Conservation (phyloP, 2,113 vertebrate genomes). For the Eonycteris spelaea region DNA sequence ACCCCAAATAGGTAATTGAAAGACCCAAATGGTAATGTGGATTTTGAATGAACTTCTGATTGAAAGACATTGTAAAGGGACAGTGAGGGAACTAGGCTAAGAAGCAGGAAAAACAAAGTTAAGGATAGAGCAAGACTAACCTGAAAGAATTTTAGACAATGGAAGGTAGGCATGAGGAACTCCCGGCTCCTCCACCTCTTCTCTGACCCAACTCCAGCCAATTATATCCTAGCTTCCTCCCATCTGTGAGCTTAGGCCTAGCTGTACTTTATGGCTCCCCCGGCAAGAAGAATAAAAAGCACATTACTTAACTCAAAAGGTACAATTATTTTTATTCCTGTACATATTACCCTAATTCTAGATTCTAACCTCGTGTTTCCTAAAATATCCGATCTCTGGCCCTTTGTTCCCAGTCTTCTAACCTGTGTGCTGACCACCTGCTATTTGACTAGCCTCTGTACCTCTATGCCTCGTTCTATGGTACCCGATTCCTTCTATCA, state of each 20-base stretch:
- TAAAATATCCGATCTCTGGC: background rate
- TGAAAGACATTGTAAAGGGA: background rate
- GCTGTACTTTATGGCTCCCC: background rate
- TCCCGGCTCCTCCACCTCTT: background rate
- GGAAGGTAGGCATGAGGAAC: background rate
- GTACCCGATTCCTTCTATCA: background rate
- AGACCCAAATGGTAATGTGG: background rate
- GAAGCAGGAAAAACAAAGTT: background rate
- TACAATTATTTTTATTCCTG: background rate
- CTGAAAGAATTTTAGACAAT: background rate
- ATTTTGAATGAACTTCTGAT: background rate
- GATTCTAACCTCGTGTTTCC: background rate
- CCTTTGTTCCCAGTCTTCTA: background rate
- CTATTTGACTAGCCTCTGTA: background rate
- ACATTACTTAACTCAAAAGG: background rate
- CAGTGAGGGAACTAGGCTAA: background rate
- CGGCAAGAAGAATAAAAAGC: background rate
- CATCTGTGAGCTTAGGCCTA: background rate
- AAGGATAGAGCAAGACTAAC: background rate
- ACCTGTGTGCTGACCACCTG: background rate
- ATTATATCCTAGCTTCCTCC: background rate
- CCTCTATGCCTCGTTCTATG: background rate
- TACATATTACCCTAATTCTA: conserved; percentile 8
- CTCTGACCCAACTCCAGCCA: background rate
- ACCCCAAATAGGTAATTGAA: background rate